Base-by-base conservation (phyloP, 2,888 invertebrate species). In the Cheilosia scutellata region DNA sequence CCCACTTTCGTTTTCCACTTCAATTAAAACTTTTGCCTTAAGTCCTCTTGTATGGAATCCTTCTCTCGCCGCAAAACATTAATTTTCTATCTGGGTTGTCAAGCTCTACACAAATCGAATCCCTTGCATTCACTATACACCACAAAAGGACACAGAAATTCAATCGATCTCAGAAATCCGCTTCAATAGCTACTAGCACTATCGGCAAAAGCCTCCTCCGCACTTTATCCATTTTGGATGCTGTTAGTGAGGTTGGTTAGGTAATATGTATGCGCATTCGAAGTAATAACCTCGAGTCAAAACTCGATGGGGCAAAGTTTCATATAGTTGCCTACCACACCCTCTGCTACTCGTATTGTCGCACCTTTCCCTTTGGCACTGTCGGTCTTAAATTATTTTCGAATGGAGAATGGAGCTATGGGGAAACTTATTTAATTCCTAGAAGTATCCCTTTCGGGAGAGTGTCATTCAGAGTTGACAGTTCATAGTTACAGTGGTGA, bases 1-100 rank as follows among this genome's bases (percentile, higher is more conserved):
- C 37, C 37, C 55, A 83, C 83, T 83, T 83, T 78, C 78, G 55
- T 78, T 83, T 83, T 78, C 75, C 79, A 84, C 79, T 84, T 79
- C 84, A 75, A 84, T 84, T 84, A 84, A 84, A 84, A 84, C 42
- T 79, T 84, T 84, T 57, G 25, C 70, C 25, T 27, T 7, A 49
- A 72, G 71, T 72, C 49, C 20, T 27, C 40, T 57, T 33, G 44
- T 55, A 63, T 49, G 13, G 62, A 55, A 72, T 40, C 47, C 51
- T 42, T 57, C 44, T 66, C 51, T 51, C 33, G 49, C 79, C 79
- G 58, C 79, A 84, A 74, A 79, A 79, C 79, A 84, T 79, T 79
- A 84, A 84, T 79, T 84, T 75, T 74, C 79, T 65, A 75, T 70
- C 75, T 49, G 40, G 55, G 42, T 68, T 63, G 68, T 58, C 83